phyloP scores from a whole-genome alignment of 2,797 vertebrate genomes.

The Spheniscus humboldti region DNA sequence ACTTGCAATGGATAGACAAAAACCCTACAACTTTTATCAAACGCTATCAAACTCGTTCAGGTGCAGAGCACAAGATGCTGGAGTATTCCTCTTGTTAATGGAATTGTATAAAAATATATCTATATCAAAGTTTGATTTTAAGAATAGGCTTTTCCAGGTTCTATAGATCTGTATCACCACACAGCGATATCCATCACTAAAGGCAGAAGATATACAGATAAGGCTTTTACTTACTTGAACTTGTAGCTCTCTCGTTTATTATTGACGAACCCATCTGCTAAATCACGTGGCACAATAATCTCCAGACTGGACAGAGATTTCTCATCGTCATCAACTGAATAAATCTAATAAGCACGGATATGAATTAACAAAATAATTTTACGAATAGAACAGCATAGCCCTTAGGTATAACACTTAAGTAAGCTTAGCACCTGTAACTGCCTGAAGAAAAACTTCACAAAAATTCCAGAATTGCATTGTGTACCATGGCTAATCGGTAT shows the following conservation, averaged over 20 bases:
- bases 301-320: constrained; percentile 77
- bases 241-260: constrained; percentile 91
- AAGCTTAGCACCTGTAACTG: neutral
- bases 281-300: constrained; percentile 85
- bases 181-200: neutral
- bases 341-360: constrained; percentile 77
- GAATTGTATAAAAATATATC: neutral
- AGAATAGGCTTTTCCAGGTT: neutral
- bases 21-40: neutral
- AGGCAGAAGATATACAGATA: neutral
- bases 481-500: neutral
- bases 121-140: neutral
- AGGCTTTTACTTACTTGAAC: constrained; percentile 82
- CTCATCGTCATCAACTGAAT: constrained; percentile 79
- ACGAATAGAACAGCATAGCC: neutral
- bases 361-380: neutral
- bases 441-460: neutral
- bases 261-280: constrained; percentile 92
- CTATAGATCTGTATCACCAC: neutral
- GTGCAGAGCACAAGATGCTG: neutral
- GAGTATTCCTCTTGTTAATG: neutral
- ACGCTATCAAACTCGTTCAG: neutral
- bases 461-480: neutral
- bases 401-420: neutral
- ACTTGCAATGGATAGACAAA: neutral